Base-by-base conservation (phyloP, 1,140 invertebrate genomes). In the Cotesia chilonis region DNA sequence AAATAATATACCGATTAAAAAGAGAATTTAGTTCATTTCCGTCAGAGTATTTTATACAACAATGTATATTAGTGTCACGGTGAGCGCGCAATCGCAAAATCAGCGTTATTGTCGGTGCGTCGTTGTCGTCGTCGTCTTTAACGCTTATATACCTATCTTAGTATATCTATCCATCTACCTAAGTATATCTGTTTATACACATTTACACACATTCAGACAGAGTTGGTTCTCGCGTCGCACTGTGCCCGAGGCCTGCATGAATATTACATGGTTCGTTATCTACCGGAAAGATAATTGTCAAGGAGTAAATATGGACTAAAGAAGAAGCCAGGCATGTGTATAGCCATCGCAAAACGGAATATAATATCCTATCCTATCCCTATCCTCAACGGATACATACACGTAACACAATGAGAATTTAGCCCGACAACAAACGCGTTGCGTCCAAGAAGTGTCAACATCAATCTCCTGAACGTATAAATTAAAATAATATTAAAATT, bases 281-380 rank as follows among this genome's bases (percentile, higher is more conserved):
- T 80, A 85, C 81, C 82, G 84, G 84, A 87, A 86, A 86, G 83
- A 86, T 86, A 87, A 86, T 87, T 86, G 84, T 86, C 85, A 84
- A 87, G 84, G 37, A 84, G 81, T 79, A 85, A 87, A 85, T 84
- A 83, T 80, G 80, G 77, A 68, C 70, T 79, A 84, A 86, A 80
- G 85, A 79, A 47, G 7, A 47, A 47, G 41, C 41, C 41, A 47
- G 41, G 41, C 41, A 47, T 47, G 10, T 47, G 41, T 47, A 47
- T 47, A 47, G 41, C 41, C 41, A 47, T 47, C 41, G 10, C 41
- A 47, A 47, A 47, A 47, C 5, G 41, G 41, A 47, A 47, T 47
- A 47, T 47, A 47, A 47, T 47, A 47, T 6, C 28, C 28, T 28
- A 28, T 28, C 28, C 28, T 28, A 28, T 28, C 28, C 28, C 28